phyloP scores from a whole-genome alignment of 1,140 invertebrate genomes.

The Paralvinella palmiformis region DNA sequence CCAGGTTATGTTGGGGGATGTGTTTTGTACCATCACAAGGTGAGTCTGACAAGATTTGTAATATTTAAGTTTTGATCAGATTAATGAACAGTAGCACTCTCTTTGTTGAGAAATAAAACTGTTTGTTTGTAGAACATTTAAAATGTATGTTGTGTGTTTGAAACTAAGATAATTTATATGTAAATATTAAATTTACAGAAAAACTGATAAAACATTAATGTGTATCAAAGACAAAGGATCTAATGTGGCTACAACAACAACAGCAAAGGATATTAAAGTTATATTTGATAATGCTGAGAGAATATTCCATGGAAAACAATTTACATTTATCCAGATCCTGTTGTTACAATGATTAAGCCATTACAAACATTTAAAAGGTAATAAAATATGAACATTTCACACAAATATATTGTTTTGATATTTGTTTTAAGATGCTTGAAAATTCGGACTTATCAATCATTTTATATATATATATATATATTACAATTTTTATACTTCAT shows the following conservation, averaged over 20 bases:
- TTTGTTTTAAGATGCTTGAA: no score
- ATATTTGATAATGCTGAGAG: background rate
- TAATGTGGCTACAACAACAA: background rate
- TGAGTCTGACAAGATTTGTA: background rate
- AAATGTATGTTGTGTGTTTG: background rate
- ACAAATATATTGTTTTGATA: background rate
- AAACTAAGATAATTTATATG: background rate
- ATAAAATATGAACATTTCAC: background rate
- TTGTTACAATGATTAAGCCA: conserved; percentile 56
- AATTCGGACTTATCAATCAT: no score
- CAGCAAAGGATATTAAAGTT: background rate
- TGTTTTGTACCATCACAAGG: conserved; percentile 60
- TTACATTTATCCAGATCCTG: conserved; percentile 90
- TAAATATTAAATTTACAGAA: background rate
- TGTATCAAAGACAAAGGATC: background rate
- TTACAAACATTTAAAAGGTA: conserved; percentile 42
- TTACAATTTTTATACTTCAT: background rate
- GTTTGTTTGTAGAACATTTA: background rate
- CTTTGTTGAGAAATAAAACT: background rate
- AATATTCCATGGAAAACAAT: conserved; percentile 42
- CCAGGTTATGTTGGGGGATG: conserved; percentile 76
- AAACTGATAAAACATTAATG: background rate
- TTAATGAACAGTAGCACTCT: background rate
- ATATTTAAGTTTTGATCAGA: background rate
- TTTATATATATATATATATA: background rate